Evolutionary conservation across 2,888 invertebrate species (phyloP).

Genomic region (Malthinus flaveolus): DNA sequence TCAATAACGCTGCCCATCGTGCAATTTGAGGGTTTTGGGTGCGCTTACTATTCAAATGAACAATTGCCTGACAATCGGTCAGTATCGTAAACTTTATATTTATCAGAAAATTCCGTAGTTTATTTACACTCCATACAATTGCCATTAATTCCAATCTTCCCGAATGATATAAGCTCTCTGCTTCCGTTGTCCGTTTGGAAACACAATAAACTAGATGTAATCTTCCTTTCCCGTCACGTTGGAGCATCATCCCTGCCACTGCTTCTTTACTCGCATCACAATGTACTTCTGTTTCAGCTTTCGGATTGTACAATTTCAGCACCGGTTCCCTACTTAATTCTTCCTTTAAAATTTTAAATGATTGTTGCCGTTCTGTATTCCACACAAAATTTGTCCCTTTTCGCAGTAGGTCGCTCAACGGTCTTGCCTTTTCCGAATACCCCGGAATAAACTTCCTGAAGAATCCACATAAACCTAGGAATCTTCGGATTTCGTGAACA

Average conservation of each 20-base stretch:
- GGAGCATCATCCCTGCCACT: too few relatives aligned
- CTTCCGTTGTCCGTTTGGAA: slow-evolving; percentile 32
- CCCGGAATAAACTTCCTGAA: slow-evolving; percentile 14
- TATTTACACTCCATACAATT: slow-evolving; percentile 31
- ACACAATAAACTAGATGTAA: slow-evolving; percentile 34
- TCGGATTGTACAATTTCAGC: slow-evolving; percentile 27
- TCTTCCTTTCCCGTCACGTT: not conserved
- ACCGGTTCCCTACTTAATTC: slow-evolving; percentile 20
- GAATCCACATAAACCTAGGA: slow-evolving; percentile 7
- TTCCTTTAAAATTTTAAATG: slow-evolving; percentile 9
- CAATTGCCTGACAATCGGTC: slow-evolving; percentile 31
- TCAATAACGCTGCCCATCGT: not conserved
- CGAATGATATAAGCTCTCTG: slow-evolving; percentile 31
- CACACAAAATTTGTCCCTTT: slow-evolving; percentile 4
- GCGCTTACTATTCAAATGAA: slow-evolving; percentile 23
- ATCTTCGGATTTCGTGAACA: slow-evolving; percentile 10
- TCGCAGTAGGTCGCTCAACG: slow-evolving; percentile 10
- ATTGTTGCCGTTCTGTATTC: not conserved
- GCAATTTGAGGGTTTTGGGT: slow-evolving; percentile 6
- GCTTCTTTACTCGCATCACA: slow-evolving; percentile 32
- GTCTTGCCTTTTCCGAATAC: not conserved
- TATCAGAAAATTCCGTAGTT: slow-evolving; percentile 29
- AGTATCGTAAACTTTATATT: slow-evolving; percentile 28
- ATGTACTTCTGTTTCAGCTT: slow-evolving; percentile 28
- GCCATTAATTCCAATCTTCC: slow-evolving; percentile 32